Base-by-base conservation (phyloP, 1,140 invertebrate genomes). In the Atta texana region DNA sequence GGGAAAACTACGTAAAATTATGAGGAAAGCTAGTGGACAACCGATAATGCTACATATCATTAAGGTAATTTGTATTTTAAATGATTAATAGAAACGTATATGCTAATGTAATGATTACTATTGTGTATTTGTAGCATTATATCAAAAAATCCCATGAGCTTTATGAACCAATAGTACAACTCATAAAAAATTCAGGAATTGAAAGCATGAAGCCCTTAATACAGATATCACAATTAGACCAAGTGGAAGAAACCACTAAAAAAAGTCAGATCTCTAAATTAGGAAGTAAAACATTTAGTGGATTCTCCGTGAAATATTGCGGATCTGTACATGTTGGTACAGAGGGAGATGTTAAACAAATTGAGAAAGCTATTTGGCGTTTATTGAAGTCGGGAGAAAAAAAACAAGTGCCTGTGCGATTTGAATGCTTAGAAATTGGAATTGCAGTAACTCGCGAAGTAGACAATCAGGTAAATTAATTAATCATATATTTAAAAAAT, bases 31-130 rank as follows among this genome's bases (percentile, higher is more conserved):
- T 86, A 92, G 92, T 68, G 95, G 95, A 16, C 92, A 94, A 89
- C 96, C 96, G 8, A 92, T 97, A 85, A 92, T 92, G 21, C 86
- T 96, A 53, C 94, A 95, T 90, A 94, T 97, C 87, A 94, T 97
- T 55, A 97, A 97, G 94, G 96, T 96, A 89, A 55, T 21, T 66
- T 21, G 14, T n/a, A 14, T 63, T 49, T 10, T 49, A 14, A 49
- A 39, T 49, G 12, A 49, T 49, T 49, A 49, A 24, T 34, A 76
- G 1, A 24, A 59, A 84, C 21, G 2, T 59, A 31, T 16, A 49
- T 39, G 39, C 5, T 61, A 18, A 44, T 44, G n/a, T 51, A 14
- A 21, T 5, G 1, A 68, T 71, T 18, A 44, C 3, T 24, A 24
- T 24, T 66, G 0, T 28, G 3, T 72, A 57, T 88, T 92, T 92